phyloP scores from a whole-genome alignment of 2,888 invertebrate species.

The Sarcophaga carnaria region DNA sequence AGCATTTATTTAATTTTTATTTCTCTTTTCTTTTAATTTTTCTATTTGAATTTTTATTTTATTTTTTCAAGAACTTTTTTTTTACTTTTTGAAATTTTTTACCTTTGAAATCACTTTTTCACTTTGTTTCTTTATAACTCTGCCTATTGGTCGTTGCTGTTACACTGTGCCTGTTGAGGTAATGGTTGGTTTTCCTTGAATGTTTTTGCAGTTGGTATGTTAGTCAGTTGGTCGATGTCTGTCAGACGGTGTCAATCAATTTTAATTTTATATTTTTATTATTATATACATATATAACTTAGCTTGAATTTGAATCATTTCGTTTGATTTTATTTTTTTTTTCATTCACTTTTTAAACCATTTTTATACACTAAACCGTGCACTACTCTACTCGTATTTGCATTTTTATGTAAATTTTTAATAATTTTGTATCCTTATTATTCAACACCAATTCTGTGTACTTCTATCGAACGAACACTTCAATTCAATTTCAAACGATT shows the following conservation, averaged over 20 bases:
- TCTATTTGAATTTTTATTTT: too few relatives aligned
- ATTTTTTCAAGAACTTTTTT: too few relatives aligned
- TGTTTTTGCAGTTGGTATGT: neutral
- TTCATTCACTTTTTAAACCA: neutral
- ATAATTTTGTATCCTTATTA: neutral
- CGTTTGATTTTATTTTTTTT: conserved; percentile 11
- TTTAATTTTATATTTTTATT: conserved; percentile 68
- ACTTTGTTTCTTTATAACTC: too few relatives aligned
- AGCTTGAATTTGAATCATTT: neutral
- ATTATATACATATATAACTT: conserved; percentile 36
- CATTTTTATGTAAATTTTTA: conserved; percentile 59
- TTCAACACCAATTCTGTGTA: conserved; percentile 20
- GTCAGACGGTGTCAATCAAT: conserved; percentile 67
- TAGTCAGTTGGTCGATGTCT: neutral
- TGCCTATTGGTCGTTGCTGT: neutral
- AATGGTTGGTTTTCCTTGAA: neutral
- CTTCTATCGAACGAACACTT: conserved; percentile 4
- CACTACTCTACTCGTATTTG: conserved; percentile 36
- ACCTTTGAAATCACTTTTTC: neutral
- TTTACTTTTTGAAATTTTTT: too few relatives aligned
- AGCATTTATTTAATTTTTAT: neutral
- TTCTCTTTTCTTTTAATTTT: too few relatives aligned
- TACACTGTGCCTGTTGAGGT: neutral
- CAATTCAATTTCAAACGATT: neutral
- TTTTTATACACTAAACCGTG: too few relatives aligned